Evolutionary conservation across 2,797 vertebrate species (phyloP).

Genomic region (Thalassophryne amazonica): DNA sequence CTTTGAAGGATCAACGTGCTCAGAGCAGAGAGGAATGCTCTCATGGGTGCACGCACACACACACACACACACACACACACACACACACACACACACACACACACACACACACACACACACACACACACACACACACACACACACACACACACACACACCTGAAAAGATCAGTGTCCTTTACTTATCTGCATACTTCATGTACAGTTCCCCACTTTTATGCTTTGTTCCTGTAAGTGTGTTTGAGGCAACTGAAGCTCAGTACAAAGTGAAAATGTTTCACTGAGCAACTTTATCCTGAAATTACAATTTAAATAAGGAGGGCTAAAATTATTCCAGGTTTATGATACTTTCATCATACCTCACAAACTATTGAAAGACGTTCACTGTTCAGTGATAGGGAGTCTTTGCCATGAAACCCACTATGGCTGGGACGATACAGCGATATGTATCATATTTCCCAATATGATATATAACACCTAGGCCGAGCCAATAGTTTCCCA

Average conservation of each 20-base stretch:
- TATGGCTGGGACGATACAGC: background rate
- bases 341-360: background rate
- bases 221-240: constrained; percentile 15
- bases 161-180: constrained; percentile 20
- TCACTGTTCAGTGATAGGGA: background rate
- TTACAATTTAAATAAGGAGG: too few relatives aligned
- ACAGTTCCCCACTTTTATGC: background rate
- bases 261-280: constrained; percentile 13
- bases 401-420: too few relatives aligned
- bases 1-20: constrained; percentile 42
- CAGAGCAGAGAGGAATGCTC: constrained; percentile 43
- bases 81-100: too few relatives aligned
- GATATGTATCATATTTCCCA: too few relatives aligned
- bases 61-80: too few relatives aligned
- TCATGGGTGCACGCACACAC: constrained; percentile 45
- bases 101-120: too few relatives aligned
- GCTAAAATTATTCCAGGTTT: constrained; percentile 38
- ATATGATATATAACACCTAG: too few relatives aligned
- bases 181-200: constrained; percentile 33
- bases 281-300: too few relatives aligned
- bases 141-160: too few relatives aligned
- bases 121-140: too few relatives aligned
- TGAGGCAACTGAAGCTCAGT: constrained; percentile 18
- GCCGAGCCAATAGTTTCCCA: too few relatives aligned
- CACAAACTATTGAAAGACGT: constrained; percentile 23